Base-by-base conservation (phyloP, 2,888 invertebrate genomes). In the Pyralis farinalis region DNA sequence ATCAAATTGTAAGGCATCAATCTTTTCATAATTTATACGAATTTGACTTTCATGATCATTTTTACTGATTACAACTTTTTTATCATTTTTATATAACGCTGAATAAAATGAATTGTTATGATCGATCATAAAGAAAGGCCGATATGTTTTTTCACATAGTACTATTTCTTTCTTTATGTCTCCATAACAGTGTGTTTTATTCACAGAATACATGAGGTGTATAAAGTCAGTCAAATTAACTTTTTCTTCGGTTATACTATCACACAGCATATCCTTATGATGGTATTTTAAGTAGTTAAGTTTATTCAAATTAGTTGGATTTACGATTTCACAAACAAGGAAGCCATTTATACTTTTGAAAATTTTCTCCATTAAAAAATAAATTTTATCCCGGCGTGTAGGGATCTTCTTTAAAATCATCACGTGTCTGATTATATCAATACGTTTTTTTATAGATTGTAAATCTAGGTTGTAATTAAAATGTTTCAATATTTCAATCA, bases 401-500 rank as follows among this genome's bases (percentile, higher is more conserved):
- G 36, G 50, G n/a, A 66, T 61, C 53, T 40, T 60, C 34, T 65
- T 65, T 33, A 67, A 55, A 43, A 42, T 55, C 54, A 51, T 59
- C 0, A 65, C 61, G 34, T 64, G 43, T 5, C 50, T 60, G 1
- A 68, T 45, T 42, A 68, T 12, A 6, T 68, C 62, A 32, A 6
- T 55, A 3, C 68, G 62, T 43, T 46, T 56, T 21, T 49, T 37
- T 27, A 70, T 67, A 22, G 44, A 37, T 3, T 55, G 42, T 16
- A 61, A 28, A 42, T 70, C 47, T 41, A 70, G 40, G 16, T 60
- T 51, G 20, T 68, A 71, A 32, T 64, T 30, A 5, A 71, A 57
- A 39, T 50, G 41, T 6, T 47, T 51, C 8, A 70, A 48, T 12
- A 70, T 66, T 54, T 69, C 70, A 8, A 64, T 55, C 68, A 70